A percentile compares a stretch with the other conserved stretches of the same genome.
Conservation (phyloP, 1,140 invertebrate species). For the Cydia fagiglandana region DNA sequence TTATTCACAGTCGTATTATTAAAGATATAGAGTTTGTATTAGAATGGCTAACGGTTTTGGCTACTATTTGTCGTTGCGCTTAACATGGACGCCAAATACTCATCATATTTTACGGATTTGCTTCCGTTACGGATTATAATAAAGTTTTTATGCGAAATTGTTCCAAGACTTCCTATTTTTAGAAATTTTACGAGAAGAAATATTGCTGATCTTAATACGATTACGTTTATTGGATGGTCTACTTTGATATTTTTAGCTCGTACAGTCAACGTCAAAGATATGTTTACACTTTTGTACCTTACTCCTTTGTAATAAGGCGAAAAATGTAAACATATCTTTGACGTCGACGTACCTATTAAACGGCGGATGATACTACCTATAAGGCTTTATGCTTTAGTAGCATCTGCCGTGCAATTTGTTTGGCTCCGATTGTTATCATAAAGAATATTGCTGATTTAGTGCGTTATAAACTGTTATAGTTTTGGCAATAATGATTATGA, state of each 20-base stretch:
- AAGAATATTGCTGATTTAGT: neutral
- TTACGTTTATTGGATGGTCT: conserved; percentile 3
- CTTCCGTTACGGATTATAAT: conserved; percentile 9
- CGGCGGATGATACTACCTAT: neutral
- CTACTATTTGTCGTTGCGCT: neutral
- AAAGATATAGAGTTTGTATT: neutral
- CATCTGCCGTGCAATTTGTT: neutral
- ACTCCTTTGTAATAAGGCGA: no score
- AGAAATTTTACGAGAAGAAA: neutral
- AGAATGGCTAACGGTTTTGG: neutral
- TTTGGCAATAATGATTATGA: neutral
- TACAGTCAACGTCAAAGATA: neutral
- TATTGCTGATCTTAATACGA: conserved; percentile 7
- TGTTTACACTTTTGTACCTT: no score
- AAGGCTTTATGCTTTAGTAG: neutral
- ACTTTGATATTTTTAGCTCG: neutral
- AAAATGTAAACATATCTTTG: no score
- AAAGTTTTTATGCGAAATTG: neutral
- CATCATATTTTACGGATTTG: conserved; percentile 9
- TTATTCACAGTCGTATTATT: neutral
- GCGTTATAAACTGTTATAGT: neutral
- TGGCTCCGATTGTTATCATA: neutral
- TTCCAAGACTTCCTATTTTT: neutral
- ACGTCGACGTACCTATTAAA: neutral
- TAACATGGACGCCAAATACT: neutral